Percentiles rank a stretch among this genome's conserved stretches.
phyloP scores from a whole-genome alignment of 1,140 invertebrate species.

The Pseudomyrmex gracilis region DNA sequence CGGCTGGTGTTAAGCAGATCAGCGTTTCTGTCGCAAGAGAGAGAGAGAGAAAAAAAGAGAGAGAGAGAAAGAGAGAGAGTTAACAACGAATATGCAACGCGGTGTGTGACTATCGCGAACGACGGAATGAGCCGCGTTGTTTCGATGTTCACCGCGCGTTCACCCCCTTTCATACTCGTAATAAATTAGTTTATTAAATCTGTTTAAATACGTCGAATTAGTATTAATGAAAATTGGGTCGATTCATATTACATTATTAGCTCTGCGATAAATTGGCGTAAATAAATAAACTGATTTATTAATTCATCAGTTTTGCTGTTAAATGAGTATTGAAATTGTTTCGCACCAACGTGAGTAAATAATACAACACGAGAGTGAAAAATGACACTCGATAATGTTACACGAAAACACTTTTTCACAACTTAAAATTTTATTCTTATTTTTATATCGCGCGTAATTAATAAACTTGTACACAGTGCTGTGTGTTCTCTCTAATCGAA shows the following conservation, averaged over 20 bases:
- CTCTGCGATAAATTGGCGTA: neutral
- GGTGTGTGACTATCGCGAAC: slow-evolving; percentile 16
- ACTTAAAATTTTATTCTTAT: too few species aligned
- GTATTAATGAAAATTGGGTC: slow-evolving; percentile 5
- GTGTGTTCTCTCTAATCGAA: neutral
- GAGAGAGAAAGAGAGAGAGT: too few species aligned
- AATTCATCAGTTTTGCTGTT: slow-evolving; percentile 14
- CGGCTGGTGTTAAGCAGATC: slow-evolving; percentile 42
- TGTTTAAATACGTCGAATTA: slow-evolving; percentile 29
- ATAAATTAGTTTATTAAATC: slow-evolving; percentile 34
- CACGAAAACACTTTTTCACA: too few species aligned
- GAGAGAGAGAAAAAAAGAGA: too few species aligned
- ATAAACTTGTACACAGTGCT: neutral
- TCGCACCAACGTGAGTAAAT: neutral
- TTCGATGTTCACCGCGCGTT: neutral
- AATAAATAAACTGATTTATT: slow-evolving; percentile 19
- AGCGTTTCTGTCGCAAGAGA: slow-evolving; percentile 53
- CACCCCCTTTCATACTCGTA: neutral
- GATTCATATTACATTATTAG: slow-evolving; percentile 1
- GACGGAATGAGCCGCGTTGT: neutral
- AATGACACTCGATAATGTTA: too few species aligned
- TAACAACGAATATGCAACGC: slow-evolving; percentile 27
- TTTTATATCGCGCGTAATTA: neutral
- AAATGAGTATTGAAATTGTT: neutral
- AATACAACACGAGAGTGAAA: neutral